These are phyloP conservation scores for Sinocyclocheilus maitianheensis DNA, from an alignment of 2,113 vertebrate species.

Conservation along the genomic window DNA sequence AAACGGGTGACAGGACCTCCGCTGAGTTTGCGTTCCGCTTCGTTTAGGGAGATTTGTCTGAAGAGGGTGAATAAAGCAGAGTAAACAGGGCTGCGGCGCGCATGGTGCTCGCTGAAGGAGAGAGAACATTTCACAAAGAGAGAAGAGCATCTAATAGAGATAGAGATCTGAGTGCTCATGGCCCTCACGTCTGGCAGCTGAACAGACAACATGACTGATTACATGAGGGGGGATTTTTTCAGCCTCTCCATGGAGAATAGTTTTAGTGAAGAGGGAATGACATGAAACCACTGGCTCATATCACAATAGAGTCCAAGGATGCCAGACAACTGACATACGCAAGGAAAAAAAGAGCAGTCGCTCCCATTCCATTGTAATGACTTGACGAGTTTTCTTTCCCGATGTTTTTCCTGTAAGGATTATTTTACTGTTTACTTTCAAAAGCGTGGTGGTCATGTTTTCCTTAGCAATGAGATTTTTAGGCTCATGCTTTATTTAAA, in stretches of 20 bases:
- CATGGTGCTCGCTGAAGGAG: conserved; percentile 14
- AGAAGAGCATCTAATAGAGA: conserved; percentile 32
- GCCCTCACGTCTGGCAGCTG: conserved; percentile 42
- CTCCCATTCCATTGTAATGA: neutral
- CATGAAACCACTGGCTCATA: conserved; percentile 34
- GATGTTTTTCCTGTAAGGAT: neutral
- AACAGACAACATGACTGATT: conserved; percentile 54
- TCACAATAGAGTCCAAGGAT: conserved; percentile 32
- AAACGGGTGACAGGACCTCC: conserved; percentile 44
- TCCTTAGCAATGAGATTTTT: neutral
- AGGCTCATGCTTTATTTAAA: neutral
- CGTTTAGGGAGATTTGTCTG: conserved; percentile 45
- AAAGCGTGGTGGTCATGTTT: neutral
- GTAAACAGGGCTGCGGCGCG: conserved; percentile 26
- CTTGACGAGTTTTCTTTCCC: neutral
- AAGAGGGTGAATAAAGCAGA: conserved; percentile 28
- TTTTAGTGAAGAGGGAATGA: conserved; percentile 17
- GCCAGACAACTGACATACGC: neutral
- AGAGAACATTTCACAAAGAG: conserved; percentile 26
- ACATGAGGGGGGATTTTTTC: conserved; percentile 1
- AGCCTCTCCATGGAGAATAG: conserved; percentile 28
- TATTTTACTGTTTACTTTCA: neutral
- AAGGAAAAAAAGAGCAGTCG: neutral
- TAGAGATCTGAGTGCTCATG: conserved; percentile 39
- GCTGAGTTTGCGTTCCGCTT: conserved; percentile 47